Evolutionary conservation across 2,797 vertebrate species (phyloP).

Genomic region (Anniella stebbinsi): DNA sequence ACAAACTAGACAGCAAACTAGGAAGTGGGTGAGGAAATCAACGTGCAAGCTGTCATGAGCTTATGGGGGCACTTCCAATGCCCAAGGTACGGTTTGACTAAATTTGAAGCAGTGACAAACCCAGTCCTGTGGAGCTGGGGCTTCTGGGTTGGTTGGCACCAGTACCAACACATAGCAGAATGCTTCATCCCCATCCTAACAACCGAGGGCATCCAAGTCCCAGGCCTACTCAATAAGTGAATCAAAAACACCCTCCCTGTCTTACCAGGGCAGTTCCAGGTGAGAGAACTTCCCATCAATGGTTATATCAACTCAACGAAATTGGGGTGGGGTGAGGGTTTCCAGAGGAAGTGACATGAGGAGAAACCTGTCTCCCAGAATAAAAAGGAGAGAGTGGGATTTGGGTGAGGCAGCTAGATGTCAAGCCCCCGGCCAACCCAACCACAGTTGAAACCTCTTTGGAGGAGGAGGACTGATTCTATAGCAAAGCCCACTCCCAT

Average conservation of each 20-base stretch:
- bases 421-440: too few relatives aligned
- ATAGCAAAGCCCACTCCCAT: too few relatives aligned
- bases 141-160: not conserved
- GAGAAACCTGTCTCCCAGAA: too few relatives aligned
- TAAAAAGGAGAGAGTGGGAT: too few relatives aligned
- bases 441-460: too few relatives aligned
- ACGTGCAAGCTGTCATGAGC: too few relatives aligned
- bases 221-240: not conserved
- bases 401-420: too few relatives aligned
- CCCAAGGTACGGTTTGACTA: not conserved
- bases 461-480: too few relatives aligned
- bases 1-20: not conserved
- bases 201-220: not conserved
- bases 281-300: not conserved
- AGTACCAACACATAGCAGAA: too few relatives aligned
- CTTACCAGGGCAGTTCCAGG: not conserved
- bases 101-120: not conserved
- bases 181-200: not conserved
- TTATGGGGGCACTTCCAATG: not conserved
- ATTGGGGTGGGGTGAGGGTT: too few relatives aligned
- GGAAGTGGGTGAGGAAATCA: not conserved
- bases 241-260: not conserved
- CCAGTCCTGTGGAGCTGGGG: not conserved
- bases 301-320: too few relatives aligned
- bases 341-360: too few relatives aligned